phyloP scores from a whole-genome alignment of 2,797 vertebrate species.

The Masticophis lateralis region DNA sequence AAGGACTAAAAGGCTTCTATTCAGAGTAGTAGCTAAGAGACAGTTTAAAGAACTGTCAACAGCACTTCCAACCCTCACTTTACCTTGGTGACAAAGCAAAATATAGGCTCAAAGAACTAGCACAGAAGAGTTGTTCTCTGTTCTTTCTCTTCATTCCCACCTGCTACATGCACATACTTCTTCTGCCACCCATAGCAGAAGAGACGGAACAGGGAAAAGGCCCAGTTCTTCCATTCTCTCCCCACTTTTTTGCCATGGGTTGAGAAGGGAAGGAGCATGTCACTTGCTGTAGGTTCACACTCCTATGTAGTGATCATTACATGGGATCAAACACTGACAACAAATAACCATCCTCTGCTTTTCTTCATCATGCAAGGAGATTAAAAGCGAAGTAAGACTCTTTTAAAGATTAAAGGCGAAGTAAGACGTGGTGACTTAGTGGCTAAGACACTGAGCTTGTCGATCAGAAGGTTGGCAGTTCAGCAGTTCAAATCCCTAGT shows the following conservation, averaged over 20 bases:
- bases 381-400: not conserved
- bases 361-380: not conserved
- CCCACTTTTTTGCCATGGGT: not conserved
- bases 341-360: not conserved
- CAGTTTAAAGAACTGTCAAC: not conserved
- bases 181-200: not conserved
- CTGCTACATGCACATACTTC: not conserved
- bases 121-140: not conserved
- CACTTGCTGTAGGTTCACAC: not conserved
- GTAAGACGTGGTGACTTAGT: too few relatives aligned
- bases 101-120: not conserved
- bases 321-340: not conserved
- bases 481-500: too few relatives aligned
- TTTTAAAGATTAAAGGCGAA: not conserved
- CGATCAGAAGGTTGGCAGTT: too few relatives aligned
- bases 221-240: not conserved
- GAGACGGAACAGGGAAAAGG: not conserved
- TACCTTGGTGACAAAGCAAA: not conserved
- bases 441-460: too few relatives aligned
- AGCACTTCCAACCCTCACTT: not conserved
- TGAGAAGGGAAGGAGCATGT: not conserved
- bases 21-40: not conserved
- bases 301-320: not conserved
- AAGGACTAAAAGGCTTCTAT: not conserved
- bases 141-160: not conserved